phyloP scores from a whole-genome alignment of 1,140 invertebrate genomes.

The Zaprionus camerounensis region DNA sequence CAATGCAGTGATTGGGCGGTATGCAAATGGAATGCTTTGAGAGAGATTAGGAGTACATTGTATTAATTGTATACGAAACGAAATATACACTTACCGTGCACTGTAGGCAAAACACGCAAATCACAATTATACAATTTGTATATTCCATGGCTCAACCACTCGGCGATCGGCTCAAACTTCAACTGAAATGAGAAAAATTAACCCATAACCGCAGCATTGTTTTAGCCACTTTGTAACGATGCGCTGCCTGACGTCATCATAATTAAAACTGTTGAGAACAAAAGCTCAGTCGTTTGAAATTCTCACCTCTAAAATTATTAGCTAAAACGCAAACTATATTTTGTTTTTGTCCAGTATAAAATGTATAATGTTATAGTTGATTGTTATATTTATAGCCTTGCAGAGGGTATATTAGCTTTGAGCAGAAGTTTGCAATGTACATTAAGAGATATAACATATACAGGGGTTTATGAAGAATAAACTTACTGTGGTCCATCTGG shows the following conservation, averaged over 20 bases:
- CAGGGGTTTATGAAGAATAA: too few relatives aligned
- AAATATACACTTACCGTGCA: conserved; percentile 18
- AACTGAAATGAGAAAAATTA: conserved; percentile 28
- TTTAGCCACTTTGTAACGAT: neutral
- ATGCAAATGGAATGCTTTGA: conserved; percentile 55
- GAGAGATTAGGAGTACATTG: neutral
- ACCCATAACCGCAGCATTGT: conserved; percentile 4
- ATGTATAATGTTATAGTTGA: neutral
- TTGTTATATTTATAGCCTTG: neutral
- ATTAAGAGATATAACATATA: neutral
- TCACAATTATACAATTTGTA: conserved; percentile 1
- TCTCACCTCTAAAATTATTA: conserved; percentile 30
- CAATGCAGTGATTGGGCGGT: conserved; percentile 61
- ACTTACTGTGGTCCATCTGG: too few relatives aligned
- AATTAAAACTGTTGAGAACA: conserved; percentile 39
- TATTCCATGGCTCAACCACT: conserved; percentile 31
- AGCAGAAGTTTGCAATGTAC: neutral
- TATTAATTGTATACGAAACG: neutral
- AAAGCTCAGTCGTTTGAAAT: conserved; percentile 41
- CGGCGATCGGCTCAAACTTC: conserved; percentile 29
- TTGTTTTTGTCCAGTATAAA: neutral
- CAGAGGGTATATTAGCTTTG: neutral
- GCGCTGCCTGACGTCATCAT: conserved; percentile 35
- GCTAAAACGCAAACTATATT: conserved; percentile 1
- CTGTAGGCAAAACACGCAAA: neutral